Conservation (phyloP, 2,113 vertebrate genomes). For the Chloropsis cyanopogon region DNA sequence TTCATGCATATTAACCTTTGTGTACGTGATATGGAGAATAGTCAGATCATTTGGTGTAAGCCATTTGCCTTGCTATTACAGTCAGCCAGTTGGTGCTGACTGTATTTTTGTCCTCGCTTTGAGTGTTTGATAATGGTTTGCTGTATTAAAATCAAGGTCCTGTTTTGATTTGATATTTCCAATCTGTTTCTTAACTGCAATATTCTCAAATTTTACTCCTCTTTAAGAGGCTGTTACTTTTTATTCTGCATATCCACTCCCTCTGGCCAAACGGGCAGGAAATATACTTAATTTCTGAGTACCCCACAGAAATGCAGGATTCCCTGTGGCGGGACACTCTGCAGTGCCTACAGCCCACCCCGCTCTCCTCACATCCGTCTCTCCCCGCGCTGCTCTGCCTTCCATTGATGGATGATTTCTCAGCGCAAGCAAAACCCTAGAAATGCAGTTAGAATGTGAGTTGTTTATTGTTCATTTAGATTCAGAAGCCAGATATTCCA, state of each 20-base stretch:
- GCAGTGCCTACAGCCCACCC: not conserved
- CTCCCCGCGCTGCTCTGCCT: fast-evolving
- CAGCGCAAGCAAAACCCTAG: not conserved
- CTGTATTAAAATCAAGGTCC: not conserved
- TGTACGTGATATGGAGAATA: not conserved
- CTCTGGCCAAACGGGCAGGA: not conserved
- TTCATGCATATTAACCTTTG: not conserved
- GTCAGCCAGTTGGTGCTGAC: not conserved
- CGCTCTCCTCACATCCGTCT: not conserved
- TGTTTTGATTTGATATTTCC: not conserved
- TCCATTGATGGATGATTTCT: not conserved
- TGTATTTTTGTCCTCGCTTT: not conserved
- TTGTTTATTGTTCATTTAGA: not conserved
- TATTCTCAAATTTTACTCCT: not conserved
- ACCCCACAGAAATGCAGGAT: not conserved
- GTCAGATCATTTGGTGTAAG: not conserved
- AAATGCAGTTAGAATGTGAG: not conserved
- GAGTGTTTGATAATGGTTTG: not conserved
- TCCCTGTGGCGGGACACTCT: not conserved
- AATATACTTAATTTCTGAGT: not conserved
- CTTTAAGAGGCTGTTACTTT: not conserved
- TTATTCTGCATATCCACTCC: not conserved
- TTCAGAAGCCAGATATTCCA: not conserved
- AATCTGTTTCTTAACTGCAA: not conserved
- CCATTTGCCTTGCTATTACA: not conserved